A percentile compares a stretch with the other conserved stretches of the same genome.
These are phyloP conservation scores for Hydrozoanthus tunicans DNA, from an alignment of 64 coral and sea anemone species.

Conservation along the genomic window DNA sequence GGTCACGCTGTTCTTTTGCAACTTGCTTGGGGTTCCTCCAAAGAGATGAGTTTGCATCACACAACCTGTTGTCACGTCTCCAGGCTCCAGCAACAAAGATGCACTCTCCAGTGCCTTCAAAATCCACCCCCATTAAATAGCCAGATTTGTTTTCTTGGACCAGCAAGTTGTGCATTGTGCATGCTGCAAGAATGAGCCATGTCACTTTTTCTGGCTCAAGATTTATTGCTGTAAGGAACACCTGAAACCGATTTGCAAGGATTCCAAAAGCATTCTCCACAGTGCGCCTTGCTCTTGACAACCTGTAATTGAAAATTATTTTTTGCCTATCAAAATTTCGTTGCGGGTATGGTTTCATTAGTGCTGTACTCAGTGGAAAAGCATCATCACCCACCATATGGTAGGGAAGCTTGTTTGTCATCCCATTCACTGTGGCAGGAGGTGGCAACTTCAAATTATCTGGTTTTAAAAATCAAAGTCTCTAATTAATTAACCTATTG, in stretches of 20 bases:
- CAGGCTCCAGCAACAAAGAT: not conserved
- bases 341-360: conserved; percentile 25
- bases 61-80: not conserved
- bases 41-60: not conserved
- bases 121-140: not conserved
- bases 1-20: not conserved
- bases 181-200: not conserved
- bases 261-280: not conserved
- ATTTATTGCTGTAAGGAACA: not conserved
- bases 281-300: not conserved
- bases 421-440: conserved; percentile 17
- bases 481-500: not conserved
- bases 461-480: not conserved
- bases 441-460: conserved; percentile 4
- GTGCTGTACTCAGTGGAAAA: not conserved
- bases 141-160: not conserved
- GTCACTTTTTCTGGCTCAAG: conserved; percentile 1
- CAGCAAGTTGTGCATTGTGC: not conserved
- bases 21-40: conserved; percentile 4
- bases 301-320: not conserved
- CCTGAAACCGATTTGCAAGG: not conserved
- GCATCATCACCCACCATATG: conserved; percentile 20
- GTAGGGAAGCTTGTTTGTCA: not conserved
- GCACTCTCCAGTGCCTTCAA: not conserved
- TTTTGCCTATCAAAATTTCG: not conserved